A percentile compares a stretch with the other conserved stretches of the same genome.
phyloP scores from a whole-genome alignment of 2,888 invertebrate genomes.

The Cheilosia variabilis region DNA sequence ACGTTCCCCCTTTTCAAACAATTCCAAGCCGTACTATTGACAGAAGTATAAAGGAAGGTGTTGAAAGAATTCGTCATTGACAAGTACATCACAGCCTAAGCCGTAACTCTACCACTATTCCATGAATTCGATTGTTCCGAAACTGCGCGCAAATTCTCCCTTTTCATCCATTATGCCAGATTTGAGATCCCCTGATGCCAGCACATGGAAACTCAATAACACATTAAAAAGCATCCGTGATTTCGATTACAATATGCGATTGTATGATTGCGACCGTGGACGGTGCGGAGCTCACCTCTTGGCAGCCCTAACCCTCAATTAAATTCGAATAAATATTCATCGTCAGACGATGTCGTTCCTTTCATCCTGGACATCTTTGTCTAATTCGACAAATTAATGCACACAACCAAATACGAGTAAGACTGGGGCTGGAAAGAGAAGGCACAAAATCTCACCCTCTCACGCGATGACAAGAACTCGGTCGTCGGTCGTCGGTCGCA shows the following conservation, averaged over 20 bases:
- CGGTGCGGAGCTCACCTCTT: constrained; percentile 24
- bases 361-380: constrained; percentile 61
- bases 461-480: constrained; percentile 36
- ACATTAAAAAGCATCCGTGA: constrained; percentile 52
- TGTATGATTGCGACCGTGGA: constrained; percentile 1
- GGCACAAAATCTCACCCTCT: constrained; percentile 42
- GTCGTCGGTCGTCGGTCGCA: constrained; percentile 3
- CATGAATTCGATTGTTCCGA: constrained; percentile 27
- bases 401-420: background rate
- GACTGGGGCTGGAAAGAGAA: constrained; percentile 16
- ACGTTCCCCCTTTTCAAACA: constrained; percentile 5
- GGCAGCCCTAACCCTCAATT: constrained; percentile 59
- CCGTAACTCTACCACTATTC: constrained; percentile 18
- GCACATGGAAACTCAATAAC: constrained; percentile 33
- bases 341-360: constrained; percentile 37
- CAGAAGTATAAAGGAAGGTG: constrained; percentile 35
- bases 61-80: constrained; percentile 34
- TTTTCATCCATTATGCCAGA: constrained; percentile 25
- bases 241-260: constrained; percentile 32
- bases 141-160: constrained; percentile 38
- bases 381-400: constrained; percentile 73
- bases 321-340: constrained; percentile 70
- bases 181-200: constrained; percentile 8
- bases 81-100: constrained; percentile 21
- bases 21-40: constrained; percentile 3